phyloP scores from a whole-genome alignment of 2,113 vertebrate species.

The Kryptolebias marmoratus region DNA sequence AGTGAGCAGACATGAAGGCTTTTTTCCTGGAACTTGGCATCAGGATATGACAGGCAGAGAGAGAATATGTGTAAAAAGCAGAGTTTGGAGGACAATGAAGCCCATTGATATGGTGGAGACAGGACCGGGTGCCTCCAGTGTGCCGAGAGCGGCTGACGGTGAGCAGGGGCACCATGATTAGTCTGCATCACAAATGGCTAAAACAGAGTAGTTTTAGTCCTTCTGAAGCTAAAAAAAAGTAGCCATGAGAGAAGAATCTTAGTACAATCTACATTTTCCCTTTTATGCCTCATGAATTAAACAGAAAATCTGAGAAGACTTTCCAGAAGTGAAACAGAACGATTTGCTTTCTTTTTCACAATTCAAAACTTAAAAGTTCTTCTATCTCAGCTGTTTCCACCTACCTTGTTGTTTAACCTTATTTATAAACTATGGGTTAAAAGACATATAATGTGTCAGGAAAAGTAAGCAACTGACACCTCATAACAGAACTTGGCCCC shows the following conservation, averaged over 20 bases:
- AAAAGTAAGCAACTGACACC: conserved; percentile 19
- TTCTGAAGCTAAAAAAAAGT: conserved; percentile 33
- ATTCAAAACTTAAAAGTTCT: not conserved
- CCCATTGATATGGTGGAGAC: conserved; percentile 77
- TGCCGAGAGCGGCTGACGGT: conserved; percentile 57
- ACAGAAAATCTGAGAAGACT: not conserved
- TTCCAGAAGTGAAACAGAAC: too few species aligned
- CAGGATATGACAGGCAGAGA: conserved; percentile 39
- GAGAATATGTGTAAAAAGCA: conserved; percentile 46
- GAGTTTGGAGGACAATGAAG: conserved; percentile 68
- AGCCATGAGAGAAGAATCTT: conserved; percentile 9
- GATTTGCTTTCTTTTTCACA: too few species aligned
- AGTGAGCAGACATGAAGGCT: conserved; percentile 5
- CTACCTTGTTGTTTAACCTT: too few species aligned
- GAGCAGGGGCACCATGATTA: conserved; percentile 71
- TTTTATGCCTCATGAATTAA: conserved; percentile 5
- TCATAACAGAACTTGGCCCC: not conserved
- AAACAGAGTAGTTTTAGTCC: conserved; percentile 55
- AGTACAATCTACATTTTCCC: conserved; percentile 12
- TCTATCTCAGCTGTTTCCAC: not conserved
- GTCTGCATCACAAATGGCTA: conserved; percentile 71
- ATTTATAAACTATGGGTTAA: not conserved
- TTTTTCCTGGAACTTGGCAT: conserved; percentile 40
- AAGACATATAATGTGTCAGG: not conserved
- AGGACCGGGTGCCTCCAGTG: conserved; percentile 70